Percentiles rank a stretch among this genome's conserved stretches.
These are phyloP conservation scores for Drosophila watanabei DNA, from an alignment of 1,140 invertebrate genomes.

Conservation along the genomic window DNA sequence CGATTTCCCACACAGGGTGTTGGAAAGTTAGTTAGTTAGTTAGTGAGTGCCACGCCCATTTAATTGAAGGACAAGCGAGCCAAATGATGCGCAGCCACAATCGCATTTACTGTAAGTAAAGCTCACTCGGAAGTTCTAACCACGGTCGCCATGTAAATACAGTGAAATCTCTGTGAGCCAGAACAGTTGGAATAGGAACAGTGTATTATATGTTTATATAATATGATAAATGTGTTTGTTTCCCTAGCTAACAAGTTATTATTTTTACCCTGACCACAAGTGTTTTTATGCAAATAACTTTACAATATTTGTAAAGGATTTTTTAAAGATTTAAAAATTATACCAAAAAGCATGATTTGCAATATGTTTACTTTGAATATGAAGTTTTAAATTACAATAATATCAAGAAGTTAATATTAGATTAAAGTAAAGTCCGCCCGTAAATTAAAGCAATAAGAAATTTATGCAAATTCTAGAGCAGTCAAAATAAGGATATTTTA, in stretches of 20 bases:
- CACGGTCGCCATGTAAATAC: constrained; percentile 1
- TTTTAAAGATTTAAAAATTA: neutral
- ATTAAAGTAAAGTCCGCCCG: neutral
- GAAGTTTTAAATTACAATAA: neutral
- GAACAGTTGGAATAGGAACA: neutral
- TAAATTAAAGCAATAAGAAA: neutral
- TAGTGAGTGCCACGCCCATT: constrained; percentile 40
- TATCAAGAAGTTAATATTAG: neutral
- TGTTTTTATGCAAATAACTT: neutral
- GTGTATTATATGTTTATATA: neutral
- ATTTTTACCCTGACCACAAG: neutral
- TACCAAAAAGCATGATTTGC: no score
- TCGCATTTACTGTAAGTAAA: constrained; percentile 20
- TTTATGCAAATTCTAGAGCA: neutral
- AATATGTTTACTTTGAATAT: neutral
- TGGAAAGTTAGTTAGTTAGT: constrained; percentile 23
- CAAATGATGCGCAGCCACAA: constrained; percentile 41
- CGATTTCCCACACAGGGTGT: constrained; percentile 15
- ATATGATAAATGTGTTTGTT: neutral
- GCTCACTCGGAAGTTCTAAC: constrained; percentile 7
- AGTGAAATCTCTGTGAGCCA: neutral
- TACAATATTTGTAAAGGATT: neutral
- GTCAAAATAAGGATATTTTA: neutral
- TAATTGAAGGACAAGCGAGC: constrained; percentile 43
- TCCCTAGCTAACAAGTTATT: neutral